phyloP scores from a whole-genome alignment of 2,797 vertebrate genomes.

The Lateolabrax maculatus region DNA sequence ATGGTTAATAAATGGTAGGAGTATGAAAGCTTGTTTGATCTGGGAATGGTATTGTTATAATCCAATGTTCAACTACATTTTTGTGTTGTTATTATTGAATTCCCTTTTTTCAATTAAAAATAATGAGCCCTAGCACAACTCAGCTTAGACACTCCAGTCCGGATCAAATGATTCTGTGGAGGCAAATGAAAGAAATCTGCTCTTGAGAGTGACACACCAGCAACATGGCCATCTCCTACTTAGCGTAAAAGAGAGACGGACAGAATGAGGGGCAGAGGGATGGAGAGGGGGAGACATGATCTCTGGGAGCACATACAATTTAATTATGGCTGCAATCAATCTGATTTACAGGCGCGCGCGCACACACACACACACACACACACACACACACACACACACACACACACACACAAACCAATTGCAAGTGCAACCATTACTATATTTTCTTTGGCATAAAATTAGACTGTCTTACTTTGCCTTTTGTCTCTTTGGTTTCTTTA shows the following conservation, averaged over 20 bases:
- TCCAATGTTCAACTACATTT: neutral
- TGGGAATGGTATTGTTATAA: neutral
- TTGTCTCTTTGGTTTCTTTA: constrained; percentile 6
- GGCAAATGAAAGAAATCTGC: constrained; percentile 7
- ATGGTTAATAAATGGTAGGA: neutral
- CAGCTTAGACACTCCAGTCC: neutral
- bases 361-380: constrained; percentile 33
- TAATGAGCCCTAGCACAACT: neutral
- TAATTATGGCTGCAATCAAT: constrained; percentile 78
- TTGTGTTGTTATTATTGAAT: neutral
- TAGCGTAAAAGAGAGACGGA: constrained; percentile 21
- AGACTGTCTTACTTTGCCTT: constrained; percentile 31
- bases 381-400: constrained; percentile 30
- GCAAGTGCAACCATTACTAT: constrained; percentile 23
- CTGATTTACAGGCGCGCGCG: constrained; percentile 66
- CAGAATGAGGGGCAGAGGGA: neutral
- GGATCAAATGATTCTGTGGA: neutral
- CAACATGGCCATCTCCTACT: constrained; percentile 28
- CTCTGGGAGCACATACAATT: constrained; percentile 73
- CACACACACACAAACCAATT: constrained; percentile 32
- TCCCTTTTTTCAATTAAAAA: neutral
- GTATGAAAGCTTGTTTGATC: neutral
- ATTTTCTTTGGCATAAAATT: constrained; percentile 29
- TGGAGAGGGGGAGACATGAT: constrained; percentile 42
- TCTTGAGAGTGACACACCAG: neutral